A percentile compares a stretch with the other conserved stretches of the same genome.
Evolutionary conservation across 2,888 invertebrate genomes (phyloP).

Genomic region (Drosophila nr. fundita): DNA sequence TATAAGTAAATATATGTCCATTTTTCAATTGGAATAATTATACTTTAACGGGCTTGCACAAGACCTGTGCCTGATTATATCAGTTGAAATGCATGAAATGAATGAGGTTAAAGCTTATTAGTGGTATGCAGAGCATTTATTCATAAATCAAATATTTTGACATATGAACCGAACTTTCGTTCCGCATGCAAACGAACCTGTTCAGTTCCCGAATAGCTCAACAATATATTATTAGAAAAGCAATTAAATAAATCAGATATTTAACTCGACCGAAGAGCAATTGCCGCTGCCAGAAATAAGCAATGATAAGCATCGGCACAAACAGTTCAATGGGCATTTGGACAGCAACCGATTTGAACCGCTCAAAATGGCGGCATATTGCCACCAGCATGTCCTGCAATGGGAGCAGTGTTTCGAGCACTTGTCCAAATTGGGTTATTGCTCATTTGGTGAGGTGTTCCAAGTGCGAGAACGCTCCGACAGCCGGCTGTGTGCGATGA

Average conservation of each 20-base stretch:
- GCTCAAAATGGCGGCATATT: conserved; percentile 73
- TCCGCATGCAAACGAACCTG: conserved; percentile 21
- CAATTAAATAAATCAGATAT: conserved; percentile 39
- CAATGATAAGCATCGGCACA: conserved; percentile 75
- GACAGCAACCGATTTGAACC: conserved; percentile 78
- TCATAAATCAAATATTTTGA: not conserved
- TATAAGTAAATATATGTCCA: not conserved
- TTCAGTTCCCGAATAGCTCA: conserved; percentile 23
- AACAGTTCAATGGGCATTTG: conserved; percentile 67
- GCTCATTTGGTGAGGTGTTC: conserved; percentile 91
- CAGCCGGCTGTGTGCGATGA: conserved; percentile 89
- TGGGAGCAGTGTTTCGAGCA: conserved; percentile 88
- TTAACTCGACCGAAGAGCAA: conserved; percentile 38
- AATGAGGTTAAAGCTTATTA: not conserved
- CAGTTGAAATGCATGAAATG: not conserved
- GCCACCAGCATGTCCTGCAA: conserved; percentile 80
- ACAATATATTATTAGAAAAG: conserved; percentile 45
- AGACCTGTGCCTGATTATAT: not conserved
- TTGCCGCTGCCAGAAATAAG: conserved; percentile 81
- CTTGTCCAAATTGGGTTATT: conserved; percentile 88
- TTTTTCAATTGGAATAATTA: not conserved
- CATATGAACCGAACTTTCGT: conserved; percentile 24
- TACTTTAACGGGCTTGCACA: not conserved
- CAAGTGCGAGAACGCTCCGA: conserved; percentile 89
- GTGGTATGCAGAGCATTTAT: not conserved